Evolutionary conservation across 2,888 invertebrate genomes (phyloP).

Genomic region (Busseola fusca): DNA sequence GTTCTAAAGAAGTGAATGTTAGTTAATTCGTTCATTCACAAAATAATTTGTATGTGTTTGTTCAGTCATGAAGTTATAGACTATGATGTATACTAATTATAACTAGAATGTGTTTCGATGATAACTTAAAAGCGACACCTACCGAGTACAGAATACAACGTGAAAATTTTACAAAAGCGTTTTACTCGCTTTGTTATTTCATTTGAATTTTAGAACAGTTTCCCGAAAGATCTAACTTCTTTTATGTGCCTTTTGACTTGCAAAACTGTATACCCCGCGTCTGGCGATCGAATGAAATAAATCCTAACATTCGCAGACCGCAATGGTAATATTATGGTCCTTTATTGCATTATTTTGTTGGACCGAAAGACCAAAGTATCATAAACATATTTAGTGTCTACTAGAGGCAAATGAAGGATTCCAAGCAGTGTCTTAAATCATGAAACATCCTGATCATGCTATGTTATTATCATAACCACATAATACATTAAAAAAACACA

Average conservation of each 20-base stretch:
- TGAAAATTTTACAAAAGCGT: neutral
- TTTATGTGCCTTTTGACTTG: conserved; percentile 38
- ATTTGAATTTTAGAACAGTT: conserved; percentile 39
- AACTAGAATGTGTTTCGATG: neutral
- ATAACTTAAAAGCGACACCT: neutral
- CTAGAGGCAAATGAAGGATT: neutral
- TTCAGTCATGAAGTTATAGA: neutral
- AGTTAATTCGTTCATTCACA: neutral
- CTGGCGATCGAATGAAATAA: conserved; percentile 4
- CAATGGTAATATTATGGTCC: neutral
- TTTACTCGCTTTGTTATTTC: neutral
- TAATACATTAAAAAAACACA: no score
- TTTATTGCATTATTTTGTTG: neutral
- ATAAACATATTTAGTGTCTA: neutral
- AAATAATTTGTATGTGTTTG: neutral
- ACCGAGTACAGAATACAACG: neutral
- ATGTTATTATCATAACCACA: neutral
- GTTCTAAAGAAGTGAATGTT: neutral
- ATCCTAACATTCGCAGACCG: no score
- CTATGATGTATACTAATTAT: no score
- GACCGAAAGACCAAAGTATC: neutral
- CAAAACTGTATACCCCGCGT: conserved; percentile 25
- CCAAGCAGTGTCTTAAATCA: neutral
- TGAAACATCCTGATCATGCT: no score
- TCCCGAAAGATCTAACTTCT: neutral